Evolutionary conservation across 2,888 invertebrate genomes (phyloP).

Genomic region (Xestia c-nigrum): DNA sequence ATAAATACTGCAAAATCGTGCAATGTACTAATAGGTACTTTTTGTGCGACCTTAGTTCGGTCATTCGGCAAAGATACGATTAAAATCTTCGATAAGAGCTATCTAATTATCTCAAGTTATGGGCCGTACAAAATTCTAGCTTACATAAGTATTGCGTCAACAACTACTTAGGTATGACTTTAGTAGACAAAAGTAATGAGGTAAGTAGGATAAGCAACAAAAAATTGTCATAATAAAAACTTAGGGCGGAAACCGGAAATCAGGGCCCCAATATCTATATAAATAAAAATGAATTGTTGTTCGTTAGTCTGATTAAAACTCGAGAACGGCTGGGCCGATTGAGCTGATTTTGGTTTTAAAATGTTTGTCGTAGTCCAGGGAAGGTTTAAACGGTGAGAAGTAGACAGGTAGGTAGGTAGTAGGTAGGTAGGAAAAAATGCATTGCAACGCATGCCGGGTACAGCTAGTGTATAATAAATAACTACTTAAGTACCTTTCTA

Average conservation of each 20-base stretch:
- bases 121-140: background rate
- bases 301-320: no score
- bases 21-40: background rate
- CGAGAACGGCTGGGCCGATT: no score
- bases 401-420: no score
- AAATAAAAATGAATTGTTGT: no score
- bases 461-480: background rate
- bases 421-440: no score
- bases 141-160: background rate
- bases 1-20: background rate
- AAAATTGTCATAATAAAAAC: background rate
- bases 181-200: background rate
- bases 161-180: background rate
- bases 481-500: background rate
- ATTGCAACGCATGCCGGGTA: no score
- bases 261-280: no score
- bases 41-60: background rate
- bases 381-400: no score
- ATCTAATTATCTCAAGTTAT: constrained; percentile 14
- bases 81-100: background rate
- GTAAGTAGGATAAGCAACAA: no score
- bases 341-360: no score
- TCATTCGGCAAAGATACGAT: background rate
- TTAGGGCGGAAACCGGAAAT: background rate
- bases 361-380: no score